Evolutionary conservation across 2,888 invertebrate species (phyloP).

Genomic region (Pecten maximus): DNA sequence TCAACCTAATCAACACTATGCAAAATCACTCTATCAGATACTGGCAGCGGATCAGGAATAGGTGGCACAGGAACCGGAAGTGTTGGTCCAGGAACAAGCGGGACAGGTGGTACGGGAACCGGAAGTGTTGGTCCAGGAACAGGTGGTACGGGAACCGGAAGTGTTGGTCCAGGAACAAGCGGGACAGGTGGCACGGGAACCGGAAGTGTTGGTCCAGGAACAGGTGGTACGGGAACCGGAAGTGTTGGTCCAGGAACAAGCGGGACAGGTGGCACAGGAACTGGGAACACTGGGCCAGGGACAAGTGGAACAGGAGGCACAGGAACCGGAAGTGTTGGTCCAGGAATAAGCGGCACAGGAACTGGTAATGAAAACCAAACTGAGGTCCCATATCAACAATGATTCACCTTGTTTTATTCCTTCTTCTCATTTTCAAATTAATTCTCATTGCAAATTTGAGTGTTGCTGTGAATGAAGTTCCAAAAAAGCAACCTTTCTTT

Average conservation of each 20-base stretch:
- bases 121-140: constrained; percentile 26
- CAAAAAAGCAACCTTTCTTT: no score
- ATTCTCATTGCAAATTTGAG: no score
- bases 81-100: background rate
- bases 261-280: background rate
- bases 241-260: background rate
- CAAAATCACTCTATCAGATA: constrained; percentile 19
- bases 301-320: background rate
- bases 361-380: background rate
- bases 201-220: no score
- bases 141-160: background rate
- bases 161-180: background rate
- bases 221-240: constrained; percentile 47
- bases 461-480: no score
- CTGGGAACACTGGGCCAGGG: background rate
- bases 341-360: constrained; percentile 42
- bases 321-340: constrained; percentile 34
- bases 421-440: no score
- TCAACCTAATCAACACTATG: no score
- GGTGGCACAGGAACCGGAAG: constrained; percentile 54
- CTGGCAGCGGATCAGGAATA: constrained; percentile 46
- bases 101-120: background rate
- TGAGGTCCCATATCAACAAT: no score
- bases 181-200: background rate
- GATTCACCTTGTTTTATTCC: no score